Percentiles rank a stretch among this genome's conserved stretches.
Evolutionary conservation across 2,888 invertebrate genomes (phyloP).

Genomic region (Gymnosoma rotundatum): DNA sequence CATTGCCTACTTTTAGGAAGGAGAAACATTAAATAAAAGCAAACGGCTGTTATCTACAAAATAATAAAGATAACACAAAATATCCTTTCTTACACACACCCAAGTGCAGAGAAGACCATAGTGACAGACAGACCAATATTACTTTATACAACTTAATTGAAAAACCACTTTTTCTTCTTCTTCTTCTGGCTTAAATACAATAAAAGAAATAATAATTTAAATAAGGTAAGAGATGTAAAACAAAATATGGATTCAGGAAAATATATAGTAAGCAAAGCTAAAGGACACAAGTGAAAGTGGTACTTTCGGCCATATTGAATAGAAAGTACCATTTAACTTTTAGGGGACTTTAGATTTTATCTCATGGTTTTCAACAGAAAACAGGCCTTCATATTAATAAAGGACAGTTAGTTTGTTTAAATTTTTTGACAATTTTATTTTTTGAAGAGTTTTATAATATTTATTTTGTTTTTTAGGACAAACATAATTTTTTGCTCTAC

Average conservation of each 20-base stretch:
- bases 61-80: conserved; percentile 62
- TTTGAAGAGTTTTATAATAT: too few species aligned
- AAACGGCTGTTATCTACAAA: conserved; percentile 51
- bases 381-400: too few species aligned
- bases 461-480: too few species aligned
- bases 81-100: conserved; percentile 3
- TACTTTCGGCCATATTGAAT: too few species aligned
- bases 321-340: too few species aligned
- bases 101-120: background rate
- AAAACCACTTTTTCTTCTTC: conserved; percentile 36
- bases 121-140: conserved; percentile 7
- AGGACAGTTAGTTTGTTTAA: too few species aligned
- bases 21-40: conserved; percentile 7
- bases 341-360: too few species aligned
- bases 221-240: conserved; percentile 24
- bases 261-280: background rate
- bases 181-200: conserved; percentile 16
- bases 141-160: conserved; percentile 56
- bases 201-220: conserved; percentile 37
- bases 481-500: too few species aligned
- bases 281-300: background rate
- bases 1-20: conserved; percentile 60
- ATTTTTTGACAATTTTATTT: too few species aligned
- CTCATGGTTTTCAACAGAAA: too few species aligned
- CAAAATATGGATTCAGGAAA: background rate